These are phyloP conservation scores for Drosophila yakuba DNA, from an alignment of 1,140 invertebrate species.

Conservation along the genomic window DNA sequence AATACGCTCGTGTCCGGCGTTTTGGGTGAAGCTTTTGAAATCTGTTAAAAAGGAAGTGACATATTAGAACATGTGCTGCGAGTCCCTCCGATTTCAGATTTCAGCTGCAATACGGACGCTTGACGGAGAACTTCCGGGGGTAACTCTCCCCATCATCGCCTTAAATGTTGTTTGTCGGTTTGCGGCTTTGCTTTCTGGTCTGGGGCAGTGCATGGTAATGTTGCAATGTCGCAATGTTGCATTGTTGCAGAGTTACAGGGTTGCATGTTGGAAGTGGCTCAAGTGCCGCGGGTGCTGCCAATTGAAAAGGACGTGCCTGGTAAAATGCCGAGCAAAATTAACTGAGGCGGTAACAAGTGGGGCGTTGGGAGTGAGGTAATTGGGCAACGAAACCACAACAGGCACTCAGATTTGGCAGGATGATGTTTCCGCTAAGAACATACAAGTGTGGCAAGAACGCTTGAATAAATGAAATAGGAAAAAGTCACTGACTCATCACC, in stretches of 20 bases:
- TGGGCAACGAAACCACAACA: too few species aligned
- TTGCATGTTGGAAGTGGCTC: background rate
- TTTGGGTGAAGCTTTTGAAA: too few species aligned
- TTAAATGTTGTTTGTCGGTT: conserved; percentile 46
- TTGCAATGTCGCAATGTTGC: conserved; percentile 9
- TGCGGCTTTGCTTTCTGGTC: background rate
- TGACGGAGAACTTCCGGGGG: background rate
- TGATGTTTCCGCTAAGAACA: background rate
- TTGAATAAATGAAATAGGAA: too few species aligned
- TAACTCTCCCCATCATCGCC: conserved; percentile 16
- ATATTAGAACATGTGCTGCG: too few species aligned
- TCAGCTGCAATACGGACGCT: too few species aligned
- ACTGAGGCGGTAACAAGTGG: conserved; percentile 5
- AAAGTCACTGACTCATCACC: too few species aligned
- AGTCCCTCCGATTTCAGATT: too few species aligned
- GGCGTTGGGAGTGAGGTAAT: background rate
- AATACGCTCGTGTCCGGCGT: too few species aligned
- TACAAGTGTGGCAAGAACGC: too few species aligned
- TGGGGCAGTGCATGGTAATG: conserved; percentile 1
- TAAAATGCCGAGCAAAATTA: background rate
- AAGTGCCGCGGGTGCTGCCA: conserved; percentile 2
- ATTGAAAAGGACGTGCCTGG: conserved; percentile 3
- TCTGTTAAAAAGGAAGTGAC: too few species aligned
- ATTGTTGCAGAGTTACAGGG: conserved; percentile 3
- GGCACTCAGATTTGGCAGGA: background rate